Base-by-base conservation (phyloP, 2,888 invertebrate species). In the Melanargia galathea region DNA sequence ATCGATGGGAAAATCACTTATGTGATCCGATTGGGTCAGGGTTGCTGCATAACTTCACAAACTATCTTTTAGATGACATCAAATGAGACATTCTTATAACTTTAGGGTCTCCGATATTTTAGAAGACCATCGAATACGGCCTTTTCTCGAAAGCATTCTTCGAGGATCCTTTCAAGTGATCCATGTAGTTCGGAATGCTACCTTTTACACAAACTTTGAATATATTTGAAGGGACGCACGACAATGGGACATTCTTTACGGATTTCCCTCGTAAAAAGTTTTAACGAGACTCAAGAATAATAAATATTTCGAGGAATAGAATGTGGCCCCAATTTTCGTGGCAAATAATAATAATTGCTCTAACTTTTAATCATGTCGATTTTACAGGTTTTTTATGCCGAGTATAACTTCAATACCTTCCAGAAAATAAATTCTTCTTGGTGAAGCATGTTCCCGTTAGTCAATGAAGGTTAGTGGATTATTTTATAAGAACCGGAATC, bases 1-100 rank as follows among this genome's bases (percentile, higher is more conserved):
- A 82, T 83, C 81, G 78, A 83, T 81, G 72, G 73, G 77, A 79
- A 82, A 81, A 80, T 83, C 79, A 80, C 77, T 85, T 69, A 74
- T 77, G 73, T 69, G 71, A 75, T 75, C 74, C 70, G 73, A 72
- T 71, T 63, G 70, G 70, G 67, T 63, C 49, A 45, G 58, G 51
- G 63, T 59, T 61, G 61, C 33, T 52, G 45, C 63, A 56, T 10
- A 56, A 67, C 49, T 55, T 49, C 43, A 38, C 58, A 20, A 61
- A 60, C 63, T 48, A 63, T 60, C 60, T 51, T 33, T 1, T 30
- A 30, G 1, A 65, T 64, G 55, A 61, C 61, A 40, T 67, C 43
- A 65, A 67, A 67, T 65, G 67, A 67, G 63, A 65, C 67, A 67
- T 67, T 67, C 65, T 65, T 67, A 65, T 61, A 61, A 65, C 60